Evolutionary conservation across 2,113 vertebrate species (phyloP), one percentile per base, ranked within the genome.

Genomic region (Riparia riparia): DNA sequence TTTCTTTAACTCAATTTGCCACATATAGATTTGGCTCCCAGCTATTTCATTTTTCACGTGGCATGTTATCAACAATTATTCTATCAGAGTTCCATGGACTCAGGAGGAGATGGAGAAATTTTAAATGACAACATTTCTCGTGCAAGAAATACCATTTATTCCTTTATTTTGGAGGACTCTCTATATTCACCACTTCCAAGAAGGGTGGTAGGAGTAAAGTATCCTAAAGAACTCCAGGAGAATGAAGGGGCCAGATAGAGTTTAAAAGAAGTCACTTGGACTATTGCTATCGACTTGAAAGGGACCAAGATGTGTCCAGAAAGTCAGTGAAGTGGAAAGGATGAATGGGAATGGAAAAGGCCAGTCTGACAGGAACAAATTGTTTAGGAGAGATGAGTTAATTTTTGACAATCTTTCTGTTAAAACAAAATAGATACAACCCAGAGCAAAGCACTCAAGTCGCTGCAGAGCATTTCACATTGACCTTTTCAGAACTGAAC

Each of bases 31-130:
- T 95, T 97, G 94, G 90, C 97, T 97, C 70, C 85, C 50, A 93
- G 96, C 93, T 95, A 89, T 93, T 98, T 96, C 73, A 97, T 97
- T 97, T 97, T 96, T 97, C 95, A 95, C 21, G 65, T 82, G 89
- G 94, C 94, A 93, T 22, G 28, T 89, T 93, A 97, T 93, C 81
- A 89, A 90, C 93, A 95, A 89, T 78, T 89, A 87, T 49, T 61
- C 76, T 31, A 61, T 53, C 60, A 72, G 87, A 71, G n/a, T 86
- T 86, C 81, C 34, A 50, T n/a, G 56, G 90, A 95, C 89, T 82
- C 82, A 79, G 92, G 72, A 87, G 54, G 88, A 97, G 68, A 80
- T 8, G 18, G 51, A 25, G n/a, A 85, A 86, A 72, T 79, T 91
- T 81, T 83, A 89, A 95, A 93, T 89, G 42, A 94, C 86, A 88